phyloP scores from a whole-genome alignment of 2,888 invertebrate genomes.

The Creontiades dilutus region DNA sequence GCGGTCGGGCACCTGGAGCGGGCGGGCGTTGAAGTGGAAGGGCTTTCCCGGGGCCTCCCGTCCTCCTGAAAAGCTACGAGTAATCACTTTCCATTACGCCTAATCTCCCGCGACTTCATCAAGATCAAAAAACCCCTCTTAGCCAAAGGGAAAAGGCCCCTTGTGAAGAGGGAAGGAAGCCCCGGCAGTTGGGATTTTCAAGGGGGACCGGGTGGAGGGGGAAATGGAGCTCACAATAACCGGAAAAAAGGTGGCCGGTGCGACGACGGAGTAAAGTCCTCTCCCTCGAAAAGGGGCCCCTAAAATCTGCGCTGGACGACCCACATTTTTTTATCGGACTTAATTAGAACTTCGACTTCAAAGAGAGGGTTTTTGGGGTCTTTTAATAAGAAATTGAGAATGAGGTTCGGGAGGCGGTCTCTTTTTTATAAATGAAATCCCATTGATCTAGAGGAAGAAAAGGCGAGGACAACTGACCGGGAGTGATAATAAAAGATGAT shows the following conservation, averaged over 20 bases:
- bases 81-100: constrained; percentile 66
- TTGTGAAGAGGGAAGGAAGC: constrained; percentile 33
- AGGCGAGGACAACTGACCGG: not conserved
- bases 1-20: not conserved
- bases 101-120: constrained; percentile 66
- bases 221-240: constrained; percentile 55
- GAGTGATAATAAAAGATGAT: no score
- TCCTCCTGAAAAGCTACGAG: constrained; percentile 49
- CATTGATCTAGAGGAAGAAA: not conserved
- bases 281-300: not conserved
- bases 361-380: not conserved
- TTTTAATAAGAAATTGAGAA: constrained; percentile 10
- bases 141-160: not conserved
- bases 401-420: not conserved
- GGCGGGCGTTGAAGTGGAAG: not conserved
- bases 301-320: constrained; percentile 43
- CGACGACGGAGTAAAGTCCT: not conserved
- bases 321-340: constrained; percentile 61
- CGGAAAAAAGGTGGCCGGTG: not conserved
- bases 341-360: constrained; percentile 51
- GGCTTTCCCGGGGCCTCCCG: not conserved
- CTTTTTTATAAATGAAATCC: not conserved
- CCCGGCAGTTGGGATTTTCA: constrained; percentile 16
- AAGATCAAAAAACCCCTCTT: constrained; percentile 60
- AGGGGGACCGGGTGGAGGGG: not conserved